Percentiles rank a stretch among this genome's conserved stretches.
Evolutionary conservation across 1,140 invertebrate genomes (phyloP).

Genomic region (Tribolium madens): DNA sequence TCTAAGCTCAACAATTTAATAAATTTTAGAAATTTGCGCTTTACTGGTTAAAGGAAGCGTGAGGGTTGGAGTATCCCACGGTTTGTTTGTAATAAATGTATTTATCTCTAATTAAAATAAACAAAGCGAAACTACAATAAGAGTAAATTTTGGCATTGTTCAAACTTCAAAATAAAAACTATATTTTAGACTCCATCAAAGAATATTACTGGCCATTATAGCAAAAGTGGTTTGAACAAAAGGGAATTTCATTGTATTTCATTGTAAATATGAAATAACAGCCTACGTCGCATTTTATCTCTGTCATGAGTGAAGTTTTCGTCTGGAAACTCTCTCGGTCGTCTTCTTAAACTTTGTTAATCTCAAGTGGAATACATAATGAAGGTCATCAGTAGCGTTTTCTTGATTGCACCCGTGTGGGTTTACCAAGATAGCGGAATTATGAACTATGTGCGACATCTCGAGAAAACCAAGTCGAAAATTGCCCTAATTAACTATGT

Average conservation of each 20-base stretch:
- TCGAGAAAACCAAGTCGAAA: not conserved
- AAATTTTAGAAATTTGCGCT: not conserved
- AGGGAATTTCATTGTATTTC: not conserved
- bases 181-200: not conserved
- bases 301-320: not conserved
- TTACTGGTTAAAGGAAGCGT: not conserved
- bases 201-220: not conserved
- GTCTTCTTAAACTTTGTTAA: slow-evolving; percentile 16
- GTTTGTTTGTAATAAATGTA: not conserved
- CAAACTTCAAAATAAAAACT: not conserved
- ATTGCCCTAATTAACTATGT: not conserved
- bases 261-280: too few relatives aligned
- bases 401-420: slow-evolving; percentile 29
- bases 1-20: not conserved
- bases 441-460: slow-evolving; percentile 12
- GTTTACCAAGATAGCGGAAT: slow-evolving; percentile 20
- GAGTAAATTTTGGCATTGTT: not conserved
- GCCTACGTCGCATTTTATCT: not conserved
- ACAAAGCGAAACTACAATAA: not conserved
- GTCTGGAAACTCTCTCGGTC: not conserved
- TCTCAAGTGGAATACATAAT: slow-evolving; percentile 17
- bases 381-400: slow-evolving; percentile 26
- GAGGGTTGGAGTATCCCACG: not conserved
- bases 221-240: not conserved
- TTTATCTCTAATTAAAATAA: not conserved